Evolutionary conservation across 2,113 vertebrate genomes (phyloP).

Genomic region (Dasyornis broadbenti): DNA sequence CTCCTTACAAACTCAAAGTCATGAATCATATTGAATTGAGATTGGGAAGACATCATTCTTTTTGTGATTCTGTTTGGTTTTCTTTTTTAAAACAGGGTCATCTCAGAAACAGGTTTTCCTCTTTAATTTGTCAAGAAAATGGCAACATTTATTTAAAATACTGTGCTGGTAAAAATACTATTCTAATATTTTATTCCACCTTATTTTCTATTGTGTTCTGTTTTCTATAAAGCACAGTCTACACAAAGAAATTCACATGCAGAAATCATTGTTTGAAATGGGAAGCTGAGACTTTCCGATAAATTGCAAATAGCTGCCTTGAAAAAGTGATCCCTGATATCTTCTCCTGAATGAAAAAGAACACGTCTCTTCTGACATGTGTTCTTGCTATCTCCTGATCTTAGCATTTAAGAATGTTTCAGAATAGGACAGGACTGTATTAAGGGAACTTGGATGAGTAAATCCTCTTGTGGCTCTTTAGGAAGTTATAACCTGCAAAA

Average conservation of each 20-base stretch:
- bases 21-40: neutral
- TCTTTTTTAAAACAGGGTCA: neutral
- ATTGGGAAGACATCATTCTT: neutral
- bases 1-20: neutral
- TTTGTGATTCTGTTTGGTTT: neutral
- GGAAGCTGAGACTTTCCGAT: neutral
- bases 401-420: neutral
- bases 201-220: neutral
- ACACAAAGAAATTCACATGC: neutral
- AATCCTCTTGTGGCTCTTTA: slow-evolving; percentile 12
- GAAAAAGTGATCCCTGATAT: neutral
- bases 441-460: neutral
- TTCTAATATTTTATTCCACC: neutral
- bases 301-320: neutral
- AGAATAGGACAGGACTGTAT: neutral
- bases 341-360: neutral
- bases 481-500: neutral
- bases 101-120: neutral
- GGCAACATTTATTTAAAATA: neutral
- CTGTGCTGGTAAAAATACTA: neutral
- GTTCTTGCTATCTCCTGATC: neutral
- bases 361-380: neutral
- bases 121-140: neutral
- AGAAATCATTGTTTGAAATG: neutral
- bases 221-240: neutral